Conservation (phyloP, 2,888 invertebrate species). For the Gibbula magus region DNA sequence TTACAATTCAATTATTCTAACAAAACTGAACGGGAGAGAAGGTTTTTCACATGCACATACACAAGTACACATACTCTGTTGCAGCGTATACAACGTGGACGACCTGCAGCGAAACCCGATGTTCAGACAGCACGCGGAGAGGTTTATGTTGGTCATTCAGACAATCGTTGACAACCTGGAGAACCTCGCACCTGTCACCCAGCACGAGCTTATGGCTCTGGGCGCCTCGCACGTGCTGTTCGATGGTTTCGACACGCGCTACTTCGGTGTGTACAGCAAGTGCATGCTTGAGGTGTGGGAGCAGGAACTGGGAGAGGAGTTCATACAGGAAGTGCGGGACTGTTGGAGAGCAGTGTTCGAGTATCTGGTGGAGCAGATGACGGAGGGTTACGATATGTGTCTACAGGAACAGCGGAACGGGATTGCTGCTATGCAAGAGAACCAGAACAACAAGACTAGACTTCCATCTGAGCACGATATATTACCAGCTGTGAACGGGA, state of each 20-base stretch:
- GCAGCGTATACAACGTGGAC: conserved; percentile 50
- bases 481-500: background rate
- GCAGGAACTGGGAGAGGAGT: conserved; percentile 66
- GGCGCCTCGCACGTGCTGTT: conserved; percentile 68
- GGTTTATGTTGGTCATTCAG: conserved; percentile 61
- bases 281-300: conserved; percentile 64
- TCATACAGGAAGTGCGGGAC: conserved; percentile 63
- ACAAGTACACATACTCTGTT: no score
- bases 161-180: conserved; percentile 61
- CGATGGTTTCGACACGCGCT: conserved; percentile 57
- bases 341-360: conserved; percentile 60
- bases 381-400: conserved; percentile 44
- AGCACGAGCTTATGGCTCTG: conserved; percentile 57
- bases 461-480: background rate
- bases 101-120: conserved; percentile 42
- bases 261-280: conserved; percentile 62
- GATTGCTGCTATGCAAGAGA: background rate
- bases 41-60: background rate
- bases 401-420: conserved; percentile 34
- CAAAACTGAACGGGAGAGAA: background rate
- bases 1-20: background rate
- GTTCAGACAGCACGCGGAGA: conserved; percentile 57
- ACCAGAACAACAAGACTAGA: background rate
- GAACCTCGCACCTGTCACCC: conserved; percentile 46
- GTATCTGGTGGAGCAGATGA: conserved; percentile 55